These are phyloP conservation scores for Drosophila dives DNA, from an alignment of 2,888 invertebrate genomes.

Conservation along the genomic window DNA sequence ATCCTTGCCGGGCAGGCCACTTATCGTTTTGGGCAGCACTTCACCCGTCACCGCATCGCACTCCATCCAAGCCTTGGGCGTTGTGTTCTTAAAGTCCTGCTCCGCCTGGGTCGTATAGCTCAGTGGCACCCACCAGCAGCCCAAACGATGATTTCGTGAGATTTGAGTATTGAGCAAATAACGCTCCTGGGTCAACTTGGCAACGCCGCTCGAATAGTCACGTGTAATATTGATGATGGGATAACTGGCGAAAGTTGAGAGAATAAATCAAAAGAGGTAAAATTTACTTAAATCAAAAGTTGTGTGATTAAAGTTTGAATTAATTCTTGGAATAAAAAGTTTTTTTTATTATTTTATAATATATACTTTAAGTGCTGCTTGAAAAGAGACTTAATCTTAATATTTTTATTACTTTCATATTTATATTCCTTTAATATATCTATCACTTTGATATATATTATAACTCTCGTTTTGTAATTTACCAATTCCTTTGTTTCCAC, in stretches of 20 bases:
- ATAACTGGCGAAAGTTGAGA: slow-evolving; percentile 84
- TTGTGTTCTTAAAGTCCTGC: slow-evolving; percentile 86
- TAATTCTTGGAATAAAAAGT: neutral
- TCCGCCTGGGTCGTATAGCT: slow-evolving; percentile 86
- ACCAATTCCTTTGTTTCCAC: neutral
- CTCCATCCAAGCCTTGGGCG: slow-evolving; percentile 86
- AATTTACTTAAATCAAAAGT: no score
- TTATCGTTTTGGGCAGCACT: slow-evolving; percentile 69
- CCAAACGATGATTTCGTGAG: slow-evolving; percentile 57
- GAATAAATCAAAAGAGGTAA: neutral
- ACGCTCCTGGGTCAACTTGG: slow-evolving; percentile 87
- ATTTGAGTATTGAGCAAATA: slow-evolving; percentile 82
- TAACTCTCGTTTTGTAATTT: neutral
- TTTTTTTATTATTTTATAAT: neutral
- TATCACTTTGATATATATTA: no score
- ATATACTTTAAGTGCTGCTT: neutral
- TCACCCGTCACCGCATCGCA: slow-evolving; percentile 75
- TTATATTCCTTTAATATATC: neutral
- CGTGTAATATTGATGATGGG: slow-evolving; percentile 90
- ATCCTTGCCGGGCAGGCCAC: slow-evolving; percentile 84
- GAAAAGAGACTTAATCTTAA: neutral
- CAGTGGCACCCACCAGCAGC: slow-evolving; percentile 88
- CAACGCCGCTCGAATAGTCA: slow-evolving; percentile 86
- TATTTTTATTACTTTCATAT: neutral
- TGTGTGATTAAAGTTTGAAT: no score